phyloP scores from a whole-genome alignment of 2,797 vertebrate species.

The Tolypeutes matacus region DNA sequence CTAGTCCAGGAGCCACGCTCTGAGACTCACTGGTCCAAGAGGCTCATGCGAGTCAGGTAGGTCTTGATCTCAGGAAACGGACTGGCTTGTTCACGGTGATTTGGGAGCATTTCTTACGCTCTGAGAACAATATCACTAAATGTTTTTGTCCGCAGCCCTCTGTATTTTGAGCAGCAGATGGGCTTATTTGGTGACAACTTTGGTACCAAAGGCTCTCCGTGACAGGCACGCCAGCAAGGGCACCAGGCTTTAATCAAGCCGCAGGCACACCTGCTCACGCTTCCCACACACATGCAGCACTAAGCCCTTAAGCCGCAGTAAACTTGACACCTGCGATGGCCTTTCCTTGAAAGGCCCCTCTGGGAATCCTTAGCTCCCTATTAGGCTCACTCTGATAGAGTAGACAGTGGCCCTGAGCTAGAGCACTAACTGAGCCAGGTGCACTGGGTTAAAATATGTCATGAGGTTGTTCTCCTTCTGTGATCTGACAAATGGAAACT shows the following conservation, averaged over 20 bases:
- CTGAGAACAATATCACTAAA: background rate
- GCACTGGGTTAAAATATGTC: background rate
- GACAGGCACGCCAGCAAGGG: background rate
- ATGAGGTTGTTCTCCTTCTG: background rate
- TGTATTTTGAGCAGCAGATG: background rate
- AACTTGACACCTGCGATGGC: background rate
- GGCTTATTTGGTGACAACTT: constrained; percentile 37
- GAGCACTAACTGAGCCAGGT: background rate
- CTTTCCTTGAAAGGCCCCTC: background rate
- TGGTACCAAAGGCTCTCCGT: background rate
- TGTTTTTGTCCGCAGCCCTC: background rate
- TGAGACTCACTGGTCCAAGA: background rate
- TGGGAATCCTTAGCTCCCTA: background rate
- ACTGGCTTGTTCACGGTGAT: background rate
- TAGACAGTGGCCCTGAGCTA: background rate
- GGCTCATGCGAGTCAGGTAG: background rate
- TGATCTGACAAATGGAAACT: background rate
- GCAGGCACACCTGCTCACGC: background rate
- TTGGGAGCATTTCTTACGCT: background rate
- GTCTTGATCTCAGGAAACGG: background rate
- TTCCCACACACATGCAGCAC: background rate
- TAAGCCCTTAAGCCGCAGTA: background rate
- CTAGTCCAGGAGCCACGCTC: too few relatives aligned
- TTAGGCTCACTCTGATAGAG: background rate
- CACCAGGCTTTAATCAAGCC: background rate